Evolutionary conservation across 1,140 invertebrate species (phyloP).

Genomic region (Holotrichia oblita): DNA sequence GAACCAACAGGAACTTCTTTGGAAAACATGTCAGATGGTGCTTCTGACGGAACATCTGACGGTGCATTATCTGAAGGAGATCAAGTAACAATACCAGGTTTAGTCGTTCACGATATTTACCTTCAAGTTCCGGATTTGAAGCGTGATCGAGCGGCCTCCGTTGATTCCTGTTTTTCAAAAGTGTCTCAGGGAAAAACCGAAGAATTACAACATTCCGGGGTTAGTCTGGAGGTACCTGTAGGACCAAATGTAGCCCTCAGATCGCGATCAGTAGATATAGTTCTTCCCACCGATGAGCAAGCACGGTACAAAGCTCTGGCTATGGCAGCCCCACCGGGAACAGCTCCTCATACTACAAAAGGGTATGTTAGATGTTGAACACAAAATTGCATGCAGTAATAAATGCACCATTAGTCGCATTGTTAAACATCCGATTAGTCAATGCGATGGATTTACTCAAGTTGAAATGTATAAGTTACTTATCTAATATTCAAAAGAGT

Average conservation of each 20-base stretch:
- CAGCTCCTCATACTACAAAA: constrained; percentile 45
- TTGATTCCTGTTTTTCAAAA: constrained; percentile 83
- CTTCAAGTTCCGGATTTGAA: constrained; percentile 83
- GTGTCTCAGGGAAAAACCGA: constrained; percentile 73
- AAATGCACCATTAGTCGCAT: neutral
- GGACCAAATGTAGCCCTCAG: constrained; percentile 76
- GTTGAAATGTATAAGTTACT: no score
- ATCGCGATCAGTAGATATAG: constrained; percentile 91
- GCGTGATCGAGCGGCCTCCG: constrained; percentile 82
- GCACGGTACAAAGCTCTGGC: constrained; percentile 83
- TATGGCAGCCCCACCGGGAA: constrained; percentile 61
- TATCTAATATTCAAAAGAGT: no score
- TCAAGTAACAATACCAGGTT: constrained; percentile 55
- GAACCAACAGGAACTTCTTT: constrained; percentile 74
- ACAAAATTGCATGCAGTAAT: neutral
- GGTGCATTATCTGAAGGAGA: constrained; percentile 63
- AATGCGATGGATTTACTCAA: no score
- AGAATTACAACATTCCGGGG: constrained; percentile 68
- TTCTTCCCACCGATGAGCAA: constrained; percentile 86
- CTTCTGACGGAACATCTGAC: constrained; percentile 63
- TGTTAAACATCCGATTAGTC: no score
- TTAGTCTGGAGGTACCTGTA: constrained; percentile 68
- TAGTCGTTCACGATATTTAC: constrained; percentile 76
- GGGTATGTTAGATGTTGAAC: constrained; percentile 43
- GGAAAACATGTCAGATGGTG: constrained; percentile 68